These are phyloP conservation scores for Plectrocnemia conspersa DNA, from an alignment of 1,140 invertebrate species.

Conservation along the genomic window DNA sequence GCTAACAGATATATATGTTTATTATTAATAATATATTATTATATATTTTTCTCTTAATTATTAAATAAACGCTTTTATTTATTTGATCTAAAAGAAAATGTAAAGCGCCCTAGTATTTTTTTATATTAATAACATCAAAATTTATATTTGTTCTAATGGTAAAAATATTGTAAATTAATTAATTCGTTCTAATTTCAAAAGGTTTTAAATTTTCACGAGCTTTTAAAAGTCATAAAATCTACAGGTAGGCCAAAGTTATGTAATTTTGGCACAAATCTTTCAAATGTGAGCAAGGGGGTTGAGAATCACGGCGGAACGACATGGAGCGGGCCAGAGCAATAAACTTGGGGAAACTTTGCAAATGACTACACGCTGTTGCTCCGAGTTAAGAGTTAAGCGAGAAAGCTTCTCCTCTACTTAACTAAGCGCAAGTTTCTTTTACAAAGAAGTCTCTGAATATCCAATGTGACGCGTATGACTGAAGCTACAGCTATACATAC, in stretches of 20 bases:
- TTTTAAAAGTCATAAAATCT: no score
- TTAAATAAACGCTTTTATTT: no score
- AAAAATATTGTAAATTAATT: no score
- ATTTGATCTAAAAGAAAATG: no score
- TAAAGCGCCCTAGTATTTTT: no score
- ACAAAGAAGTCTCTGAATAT: constrained; percentile 29
- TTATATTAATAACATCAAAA: no score
- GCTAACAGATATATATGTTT: no score
- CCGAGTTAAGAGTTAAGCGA: constrained; percentile 33
- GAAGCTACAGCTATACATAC: no score
- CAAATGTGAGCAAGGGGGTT: no score
- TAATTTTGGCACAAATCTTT: constrained; percentile 10
- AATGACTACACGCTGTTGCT: constrained; percentile 33
- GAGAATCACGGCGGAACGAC: constrained; percentile 8
- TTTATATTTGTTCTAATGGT: no score
- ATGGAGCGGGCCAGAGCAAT: constrained; percentile 18
- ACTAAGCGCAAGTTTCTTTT: constrained; percentile 27
- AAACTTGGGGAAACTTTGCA: constrained; percentile 34
- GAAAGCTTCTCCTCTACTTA: constrained; percentile 32
- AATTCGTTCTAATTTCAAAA: background rate
- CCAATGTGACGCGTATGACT: constrained; percentile 27
- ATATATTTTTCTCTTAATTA: no score
- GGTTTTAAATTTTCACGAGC: background rate
- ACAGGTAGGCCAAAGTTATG: constrained; percentile 16
- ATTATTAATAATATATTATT: no score